Evolutionary conservation across 2,888 invertebrate genomes (phyloP), one percentile per base, ranked within the genome.

Genomic region (Kuschelorhynchus macadamiae): DNA sequence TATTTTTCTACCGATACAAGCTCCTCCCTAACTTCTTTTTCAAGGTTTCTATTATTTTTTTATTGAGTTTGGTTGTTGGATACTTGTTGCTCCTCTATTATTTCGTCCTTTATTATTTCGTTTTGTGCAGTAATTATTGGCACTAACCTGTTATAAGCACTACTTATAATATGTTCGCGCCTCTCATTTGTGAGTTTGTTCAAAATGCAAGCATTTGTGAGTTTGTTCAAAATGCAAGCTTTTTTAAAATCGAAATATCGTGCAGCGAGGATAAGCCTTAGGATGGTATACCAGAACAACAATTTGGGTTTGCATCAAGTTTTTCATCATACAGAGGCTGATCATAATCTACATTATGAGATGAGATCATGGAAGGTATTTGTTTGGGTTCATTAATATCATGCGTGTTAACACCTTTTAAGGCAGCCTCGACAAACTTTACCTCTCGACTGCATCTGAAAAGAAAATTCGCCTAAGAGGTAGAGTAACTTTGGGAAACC

Each of bases 391-490:
- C 39, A 12, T 9, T 39, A n/a, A 39, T 39, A 11, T 9, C 39
- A 39, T 39, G 39, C 3, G 39, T 11, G 11, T 39, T 39, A n/a
- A n/a, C 39, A 39, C 39, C 4, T 12, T 39, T 14, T 14, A 39
- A 39, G 39, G 39, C 39, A 39, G 14, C 39, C 39, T 39, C 14
- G 11, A 39, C 39, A 39, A 39, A 11, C 39, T 39, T 39, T 39
- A 39, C 39, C 39, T 39, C 39, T 3, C 39, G 39, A 5, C 2
- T 12, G 39, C 39, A 39, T 39, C 39, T 39, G 39, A 11, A 39
- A 39, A 39, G 12, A 39, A 39, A 39, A 46, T 46, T 46, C 25
- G 3, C 25, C 25, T 25, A 25, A 25, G 25, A 3, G 7, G 25
- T 25, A 5, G 25, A 25, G 3, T 5, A n/a, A n/a, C n/a, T 25